Evolutionary conservation across 2,113 vertebrate species (phyloP), one percentile per base, ranked within the genome.

Genomic region (Archocentrus centrarchus): DNA sequence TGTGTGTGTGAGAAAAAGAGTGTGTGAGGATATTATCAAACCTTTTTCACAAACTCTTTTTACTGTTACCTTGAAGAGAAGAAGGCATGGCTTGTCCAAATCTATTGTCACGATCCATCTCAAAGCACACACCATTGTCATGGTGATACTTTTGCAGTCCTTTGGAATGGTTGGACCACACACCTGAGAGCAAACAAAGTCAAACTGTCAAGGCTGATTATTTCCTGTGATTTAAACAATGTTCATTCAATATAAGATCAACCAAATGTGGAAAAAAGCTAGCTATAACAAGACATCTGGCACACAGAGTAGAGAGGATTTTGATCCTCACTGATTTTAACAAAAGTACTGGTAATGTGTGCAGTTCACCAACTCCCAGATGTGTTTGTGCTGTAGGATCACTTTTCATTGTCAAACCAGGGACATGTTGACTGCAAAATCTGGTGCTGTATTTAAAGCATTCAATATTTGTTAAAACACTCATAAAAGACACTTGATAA

Each of bases 131-230:
- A 39, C 39, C 39, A 11, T 39, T 39, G 39, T 11, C 39, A 39
- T 10, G 39, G 39, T 39, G 39, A 39, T 39, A 39, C 81, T 83
- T 77, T 11, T 53, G 76, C 95, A 96, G 15, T 93, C 89, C 47
- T 89, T 95, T 30, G 94, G 91, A 73, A 96, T 94, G 41, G 95
- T 95, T 57, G 95, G 94, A 10, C 94, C 95, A 84, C 95, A 96
- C 7, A 75, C 90, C 96, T 96, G 44, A 79, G 41, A 60, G 11
- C 4, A 76, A 3, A 11, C 32, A 35, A 35, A 35, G 4, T 41
- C 3, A 58, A 22, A 1, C 77, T 58, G 37, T 59, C 9, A 47
- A 37, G 1, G 1, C 14, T 39, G 5, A 58, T 20, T 14, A 44
- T 3, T 77, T 30, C 2, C 11, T 3, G 10, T 18, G 3, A 17